Conservation (phyloP, 1,140 invertebrate species). For the Drosophila obscura region DNA sequence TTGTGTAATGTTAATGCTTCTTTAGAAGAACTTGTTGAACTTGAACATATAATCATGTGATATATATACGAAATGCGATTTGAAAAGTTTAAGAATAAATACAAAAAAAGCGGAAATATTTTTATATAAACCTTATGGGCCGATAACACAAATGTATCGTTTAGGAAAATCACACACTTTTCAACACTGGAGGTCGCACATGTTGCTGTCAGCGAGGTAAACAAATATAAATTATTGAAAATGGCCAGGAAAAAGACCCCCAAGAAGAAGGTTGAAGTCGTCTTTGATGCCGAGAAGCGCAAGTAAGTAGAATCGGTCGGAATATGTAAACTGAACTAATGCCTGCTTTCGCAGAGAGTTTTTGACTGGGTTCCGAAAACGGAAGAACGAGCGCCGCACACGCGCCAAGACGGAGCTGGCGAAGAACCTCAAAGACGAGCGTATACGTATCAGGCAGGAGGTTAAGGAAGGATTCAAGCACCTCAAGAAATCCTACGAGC, state of each 20-base stretch:
- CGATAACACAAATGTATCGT: too few species aligned
- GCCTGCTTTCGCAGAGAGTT: constrained; percentile 86
- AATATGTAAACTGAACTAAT: not conserved
- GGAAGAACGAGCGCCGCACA: constrained; percentile 89
- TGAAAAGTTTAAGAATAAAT: constrained; percentile 62
- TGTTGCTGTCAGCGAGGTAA: constrained; percentile 46
- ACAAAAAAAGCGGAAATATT: constrained; percentile 11
- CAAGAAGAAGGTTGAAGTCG: constrained; percentile 86
- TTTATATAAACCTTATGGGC: not conserved
- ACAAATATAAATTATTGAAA: constrained; percentile 43
- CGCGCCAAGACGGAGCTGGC: constrained; percentile 89
- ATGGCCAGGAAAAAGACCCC: constrained; percentile 57
- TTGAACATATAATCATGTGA: constrained; percentile 76
- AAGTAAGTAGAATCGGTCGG: constrained; percentile 83
- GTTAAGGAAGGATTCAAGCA: constrained; percentile 86
- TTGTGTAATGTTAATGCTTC: constrained; percentile 78
- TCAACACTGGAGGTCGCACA: constrained; percentile 22
- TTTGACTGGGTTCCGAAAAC: constrained; percentile 90
- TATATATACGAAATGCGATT: constrained; percentile 75
- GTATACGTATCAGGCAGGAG: constrained; percentile 89
- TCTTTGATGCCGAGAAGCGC: constrained; percentile 87
- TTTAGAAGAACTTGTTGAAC: constrained; percentile 72
- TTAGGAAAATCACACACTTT: not conserved
- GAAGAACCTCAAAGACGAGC: constrained; percentile 89
- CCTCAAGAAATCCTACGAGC: constrained; percentile 85